phyloP scores from a whole-genome alignment of 1,140 invertebrate species.

The Musca vetustissima region DNA sequence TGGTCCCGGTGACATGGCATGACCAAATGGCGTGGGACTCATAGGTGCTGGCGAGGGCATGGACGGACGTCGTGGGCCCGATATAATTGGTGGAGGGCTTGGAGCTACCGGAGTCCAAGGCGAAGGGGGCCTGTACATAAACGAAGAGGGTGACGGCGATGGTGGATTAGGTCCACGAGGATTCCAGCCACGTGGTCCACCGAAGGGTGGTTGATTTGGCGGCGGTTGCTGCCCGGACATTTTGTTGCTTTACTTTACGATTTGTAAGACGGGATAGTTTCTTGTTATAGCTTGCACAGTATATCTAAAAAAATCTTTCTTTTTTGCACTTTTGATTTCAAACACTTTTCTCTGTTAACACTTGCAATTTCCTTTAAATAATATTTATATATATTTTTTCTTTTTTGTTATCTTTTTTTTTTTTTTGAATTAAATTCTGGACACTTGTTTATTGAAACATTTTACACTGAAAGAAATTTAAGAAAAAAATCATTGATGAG shows the following conservation, averaged over 20 bases:
- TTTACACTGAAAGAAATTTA: too few relatives aligned
- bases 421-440: too few relatives aligned
- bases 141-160: conserved; percentile 57
- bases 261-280: not conserved
- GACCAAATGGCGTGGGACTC: conserved; percentile 48
- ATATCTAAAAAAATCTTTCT: not conserved
- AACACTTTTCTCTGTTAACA: not conserved
- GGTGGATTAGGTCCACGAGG: conserved; percentile 46
- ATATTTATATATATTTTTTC: not conserved
- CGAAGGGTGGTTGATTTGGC: conserved; percentile 54
- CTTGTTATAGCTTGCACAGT: not conserved
- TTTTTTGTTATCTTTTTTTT: not conserved
- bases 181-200: conserved; percentile 57
- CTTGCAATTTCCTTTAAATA: not conserved
- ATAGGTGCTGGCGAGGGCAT: conserved; percentile 56
- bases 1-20: conserved; percentile 61
- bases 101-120: conserved; percentile 62
- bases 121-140: conserved; percentile 64
- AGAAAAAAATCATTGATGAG: too few relatives aligned
- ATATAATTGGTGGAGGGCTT: conserved; percentile 64
- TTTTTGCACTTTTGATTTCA: not conserved
- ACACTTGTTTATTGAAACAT: too few relatives aligned
- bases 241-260: conserved; percentile 34
- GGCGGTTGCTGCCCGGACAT: conserved; percentile 62
- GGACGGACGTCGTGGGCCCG: conserved; percentile 59